These are phyloP conservation scores for Pseudotriccus pelzelni DNA, from an alignment of 2,797 vertebrate species.

Conservation along the genomic window DNA sequence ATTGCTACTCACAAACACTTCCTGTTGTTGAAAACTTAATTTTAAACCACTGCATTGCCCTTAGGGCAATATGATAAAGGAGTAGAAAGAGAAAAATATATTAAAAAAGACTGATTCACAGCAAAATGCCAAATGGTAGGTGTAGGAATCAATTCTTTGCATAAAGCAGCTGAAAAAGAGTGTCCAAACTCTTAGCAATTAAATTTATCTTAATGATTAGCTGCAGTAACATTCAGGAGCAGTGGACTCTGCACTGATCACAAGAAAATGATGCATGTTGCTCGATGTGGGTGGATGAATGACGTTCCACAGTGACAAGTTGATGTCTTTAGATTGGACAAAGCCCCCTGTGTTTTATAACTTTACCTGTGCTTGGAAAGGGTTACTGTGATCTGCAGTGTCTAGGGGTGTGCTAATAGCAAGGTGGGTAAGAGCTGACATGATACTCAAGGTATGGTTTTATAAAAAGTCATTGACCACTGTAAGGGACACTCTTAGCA, in stretches of 20 bases:
- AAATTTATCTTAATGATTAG: conserved; percentile 68
- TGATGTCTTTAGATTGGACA: conserved; percentile 58
- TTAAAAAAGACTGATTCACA: background rate
- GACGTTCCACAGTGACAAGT: conserved; percentile 53
- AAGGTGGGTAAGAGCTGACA: conserved; percentile 54
- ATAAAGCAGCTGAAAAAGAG: conserved; percentile 52
- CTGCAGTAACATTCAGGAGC: conserved; percentile 60
- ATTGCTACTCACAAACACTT: conserved; percentile 45
- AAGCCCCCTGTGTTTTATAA: conserved; percentile 47
- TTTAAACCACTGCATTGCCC: conserved; percentile 59
- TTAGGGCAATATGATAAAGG: conserved; percentile 48
- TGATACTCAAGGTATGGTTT: conserved; percentile 45
- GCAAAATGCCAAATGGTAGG: conserved; percentile 12
- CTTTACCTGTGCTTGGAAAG: conserved; percentile 32
- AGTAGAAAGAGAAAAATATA: background rate
- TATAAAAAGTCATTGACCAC: conserved; percentile 60
- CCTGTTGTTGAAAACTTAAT: conserved; percentile 8
- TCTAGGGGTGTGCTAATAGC: conserved; percentile 33
- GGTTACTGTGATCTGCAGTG: background rate
- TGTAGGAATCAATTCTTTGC: conserved; percentile 60
- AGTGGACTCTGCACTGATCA: conserved; percentile 56
- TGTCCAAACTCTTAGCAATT: conserved; percentile 51
- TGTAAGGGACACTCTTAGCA: conserved; percentile 49
- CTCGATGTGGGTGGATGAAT: conserved; percentile 15
- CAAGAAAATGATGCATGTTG: conserved; percentile 15